These are phyloP conservation scores for Falco concolor DNA, from an alignment of 2,797 vertebrate genomes.

Conservation along the genomic window DNA sequence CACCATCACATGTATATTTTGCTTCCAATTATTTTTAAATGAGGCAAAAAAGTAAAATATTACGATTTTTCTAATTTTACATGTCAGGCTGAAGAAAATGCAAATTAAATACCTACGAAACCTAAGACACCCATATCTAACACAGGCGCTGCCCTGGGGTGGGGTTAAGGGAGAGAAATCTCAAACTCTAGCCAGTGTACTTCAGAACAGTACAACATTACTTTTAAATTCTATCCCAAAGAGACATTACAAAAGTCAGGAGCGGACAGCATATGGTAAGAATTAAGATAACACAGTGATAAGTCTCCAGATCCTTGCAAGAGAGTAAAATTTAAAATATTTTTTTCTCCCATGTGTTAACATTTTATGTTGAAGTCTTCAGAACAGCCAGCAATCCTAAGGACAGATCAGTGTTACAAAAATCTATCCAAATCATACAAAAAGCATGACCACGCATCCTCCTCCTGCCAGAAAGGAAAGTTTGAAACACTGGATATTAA, in stretches of 20 bases:
- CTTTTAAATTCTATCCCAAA: not conserved
- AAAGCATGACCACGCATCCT: not conserved
- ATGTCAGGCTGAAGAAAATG: not conserved
- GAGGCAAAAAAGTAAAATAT: not conserved
- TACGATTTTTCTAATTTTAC: not conserved
- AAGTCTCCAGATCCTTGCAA: not conserved
- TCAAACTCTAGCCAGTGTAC: not conserved
- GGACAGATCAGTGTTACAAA: not conserved
- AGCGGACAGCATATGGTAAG: not conserved
- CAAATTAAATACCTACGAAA: not conserved
- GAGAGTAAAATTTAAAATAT: not conserved
- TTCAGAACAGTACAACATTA: not conserved
- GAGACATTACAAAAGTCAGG: not conserved
- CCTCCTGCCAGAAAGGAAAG: not conserved
- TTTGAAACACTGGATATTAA: not conserved
- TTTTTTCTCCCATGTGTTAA: not conserved
- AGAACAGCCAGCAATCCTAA: not conserved
- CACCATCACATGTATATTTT: not conserved
- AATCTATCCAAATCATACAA: not conserved
- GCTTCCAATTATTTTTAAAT: not conserved
- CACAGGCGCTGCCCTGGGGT: not conserved
- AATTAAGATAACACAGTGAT: slow-evolving; percentile 24
- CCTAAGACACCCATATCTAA: not conserved
- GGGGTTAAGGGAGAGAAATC: not conserved
- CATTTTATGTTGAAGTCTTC: not conserved